A percentile compares a stretch with the other conserved stretches of the same genome.
Conservation (phyloP, 1,140 invertebrate genomes). For the Diachasmimorpha longicaudata region DNA sequence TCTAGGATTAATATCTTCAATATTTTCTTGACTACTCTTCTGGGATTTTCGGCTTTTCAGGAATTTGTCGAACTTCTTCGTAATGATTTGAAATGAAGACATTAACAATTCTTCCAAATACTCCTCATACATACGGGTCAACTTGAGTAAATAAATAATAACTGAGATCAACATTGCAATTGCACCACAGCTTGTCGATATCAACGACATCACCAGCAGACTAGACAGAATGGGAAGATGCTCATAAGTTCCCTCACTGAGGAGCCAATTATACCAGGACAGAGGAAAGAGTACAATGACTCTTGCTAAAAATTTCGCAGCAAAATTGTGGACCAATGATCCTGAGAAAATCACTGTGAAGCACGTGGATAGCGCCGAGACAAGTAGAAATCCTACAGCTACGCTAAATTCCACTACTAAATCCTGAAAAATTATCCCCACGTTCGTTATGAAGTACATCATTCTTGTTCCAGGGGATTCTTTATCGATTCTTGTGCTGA, state of each 20-base stretch:
- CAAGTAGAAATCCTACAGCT: conserved; percentile 60
- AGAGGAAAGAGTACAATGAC: conserved; percentile 59
- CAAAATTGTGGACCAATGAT: conserved; percentile 65
- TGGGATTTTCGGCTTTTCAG: conserved; percentile 16
- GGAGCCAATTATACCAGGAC: conserved; percentile 64
- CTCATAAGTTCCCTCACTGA: conserved; percentile 55
- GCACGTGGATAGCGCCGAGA: conserved; percentile 58
- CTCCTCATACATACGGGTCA: conserved; percentile 77
- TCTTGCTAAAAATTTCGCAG: conserved; percentile 63
- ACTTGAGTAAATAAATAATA: conserved; percentile 59
- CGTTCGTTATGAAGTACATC: conserved; percentile 38
- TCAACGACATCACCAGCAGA: conserved; percentile 57
- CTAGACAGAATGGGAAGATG: conserved; percentile 63
- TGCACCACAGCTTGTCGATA: conserved; percentile 65
- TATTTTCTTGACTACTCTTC: conserved; percentile 10
- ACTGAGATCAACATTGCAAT: conserved; percentile 60
- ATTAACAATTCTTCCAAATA: conserved; percentile 71
- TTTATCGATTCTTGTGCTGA: conserved; percentile 48
- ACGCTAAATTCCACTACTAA: conserved; percentile 50
- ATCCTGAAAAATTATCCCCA: conserved; percentile 35
- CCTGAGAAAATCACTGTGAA: conserved; percentile 65
- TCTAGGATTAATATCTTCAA: conserved; percentile 14
- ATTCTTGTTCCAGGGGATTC: conserved; percentile 26
- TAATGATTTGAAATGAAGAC: conserved; percentile 42
- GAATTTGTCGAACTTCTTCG: conserved; percentile 30